phyloP scores from a whole-genome alignment of 1,140 invertebrate species.

The Prorops nasuta region DNA sequence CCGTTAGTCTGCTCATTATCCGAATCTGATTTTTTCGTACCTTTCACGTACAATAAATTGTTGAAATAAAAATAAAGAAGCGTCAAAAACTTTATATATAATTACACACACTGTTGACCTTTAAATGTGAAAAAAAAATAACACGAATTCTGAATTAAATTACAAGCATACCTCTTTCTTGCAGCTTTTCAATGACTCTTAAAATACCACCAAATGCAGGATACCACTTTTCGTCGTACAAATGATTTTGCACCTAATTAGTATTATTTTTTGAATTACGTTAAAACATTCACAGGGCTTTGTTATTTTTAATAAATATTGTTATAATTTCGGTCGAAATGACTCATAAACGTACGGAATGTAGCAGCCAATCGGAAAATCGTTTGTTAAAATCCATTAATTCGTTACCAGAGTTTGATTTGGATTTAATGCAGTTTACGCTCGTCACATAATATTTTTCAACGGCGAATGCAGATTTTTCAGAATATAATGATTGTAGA shows the following conservation, averaged over 20 bases:
- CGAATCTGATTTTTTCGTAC: too few species aligned
- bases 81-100: too few species aligned
- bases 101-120: not conserved
- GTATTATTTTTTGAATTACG: too few species aligned
- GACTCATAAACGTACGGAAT: slow-evolving; percentile 38
- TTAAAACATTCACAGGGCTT: too few species aligned
- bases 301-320: slow-evolving; percentile 2
- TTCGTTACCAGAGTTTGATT: slow-evolving; percentile 33
- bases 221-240: slow-evolving; percentile 62
- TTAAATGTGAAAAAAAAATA: not conserved
- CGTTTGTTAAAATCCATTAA: slow-evolving; percentile 59
- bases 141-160: not conserved
- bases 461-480: slow-evolving; percentile 57
- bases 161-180: not conserved
- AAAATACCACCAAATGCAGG: slow-evolving; percentile 62
- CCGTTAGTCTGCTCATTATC: too few species aligned
- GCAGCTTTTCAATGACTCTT: slow-evolving; percentile 45
- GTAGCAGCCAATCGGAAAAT: slow-evolving; percentile 58
- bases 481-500: slow-evolving; percentile 56
- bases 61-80: too few species aligned
- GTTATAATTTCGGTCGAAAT: slow-evolving; percentile 13
- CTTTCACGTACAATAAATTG: too few species aligned
- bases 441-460: slow-evolving; percentile 61
- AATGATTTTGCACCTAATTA: slow-evolving; percentile 57
- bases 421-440: slow-evolving; percentile 53